Conservation (phyloP, 2,113 vertebrate species). For the Gymnogyps californianus region DNA sequence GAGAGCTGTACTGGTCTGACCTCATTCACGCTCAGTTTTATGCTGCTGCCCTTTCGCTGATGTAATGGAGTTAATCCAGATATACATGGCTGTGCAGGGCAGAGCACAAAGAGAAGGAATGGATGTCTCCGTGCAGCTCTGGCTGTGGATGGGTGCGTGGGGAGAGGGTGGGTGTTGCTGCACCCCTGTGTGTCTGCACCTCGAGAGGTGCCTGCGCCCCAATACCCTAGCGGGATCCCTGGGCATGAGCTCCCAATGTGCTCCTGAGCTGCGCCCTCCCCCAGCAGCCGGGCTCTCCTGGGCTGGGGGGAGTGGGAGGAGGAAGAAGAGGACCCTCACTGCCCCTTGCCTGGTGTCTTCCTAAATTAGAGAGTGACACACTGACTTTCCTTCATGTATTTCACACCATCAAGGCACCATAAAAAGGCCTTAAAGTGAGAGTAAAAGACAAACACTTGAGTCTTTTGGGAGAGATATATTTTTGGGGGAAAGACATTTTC, state of each 20-base stretch:
- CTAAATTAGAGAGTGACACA: background rate
- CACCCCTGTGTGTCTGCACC: accelerated
- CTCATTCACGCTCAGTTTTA: background rate
- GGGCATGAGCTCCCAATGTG: background rate
- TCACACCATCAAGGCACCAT: background rate
- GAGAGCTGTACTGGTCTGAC: background rate
- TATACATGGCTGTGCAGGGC: background rate
- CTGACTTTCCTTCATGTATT: background rate
- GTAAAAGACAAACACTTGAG: background rate
- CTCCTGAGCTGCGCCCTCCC: background rate
- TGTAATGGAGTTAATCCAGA: background rate
- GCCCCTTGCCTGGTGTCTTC: background rate
- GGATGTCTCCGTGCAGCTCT: background rate
- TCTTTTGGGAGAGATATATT: background rate
- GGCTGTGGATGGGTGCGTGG: accelerated
- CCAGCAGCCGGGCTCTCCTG: accelerated
- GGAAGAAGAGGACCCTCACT: background rate
- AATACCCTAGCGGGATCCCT: accelerated
- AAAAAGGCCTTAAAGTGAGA: background rate
- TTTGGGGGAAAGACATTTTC: background rate
- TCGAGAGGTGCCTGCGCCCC: accelerated
- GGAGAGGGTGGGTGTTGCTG: background rate
- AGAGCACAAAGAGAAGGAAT: background rate
- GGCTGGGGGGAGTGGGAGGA: background rate
- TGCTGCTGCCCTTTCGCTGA: background rate